Evolutionary conservation across 2,888 invertebrate species (phyloP).

Genomic region (Brachypalpus laphriformis): DNA sequence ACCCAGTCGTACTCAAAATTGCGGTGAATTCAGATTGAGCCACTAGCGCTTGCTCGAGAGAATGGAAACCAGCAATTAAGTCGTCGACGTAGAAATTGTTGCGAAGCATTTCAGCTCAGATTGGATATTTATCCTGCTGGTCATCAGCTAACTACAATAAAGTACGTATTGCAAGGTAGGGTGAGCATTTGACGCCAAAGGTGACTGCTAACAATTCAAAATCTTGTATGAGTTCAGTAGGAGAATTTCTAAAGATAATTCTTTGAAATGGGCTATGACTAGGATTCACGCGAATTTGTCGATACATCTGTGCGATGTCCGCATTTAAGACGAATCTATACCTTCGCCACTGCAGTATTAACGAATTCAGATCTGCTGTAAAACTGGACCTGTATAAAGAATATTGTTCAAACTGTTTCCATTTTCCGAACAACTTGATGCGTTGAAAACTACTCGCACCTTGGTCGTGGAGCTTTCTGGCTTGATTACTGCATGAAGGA

Average conservation of each 20-base stretch:
- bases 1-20: conserved; percentile 35
- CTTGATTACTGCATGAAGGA: background rate
- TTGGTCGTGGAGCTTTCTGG: background rate
- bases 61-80: conserved; percentile 35
- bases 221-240: background rate
- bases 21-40: conserved; percentile 48
- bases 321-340: background rate
- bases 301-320: too few relatives aligned
- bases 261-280: background rate
- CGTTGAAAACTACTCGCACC: background rate
- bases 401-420: background rate
- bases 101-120: conserved; percentile 38
- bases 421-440: background rate
- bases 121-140: conserved; percentile 9
- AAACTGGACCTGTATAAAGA: background rate
- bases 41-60: background rate
- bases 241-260: background rate
- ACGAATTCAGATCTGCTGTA: background rate
- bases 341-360: background rate
- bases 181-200: background rate
- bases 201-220: background rate
- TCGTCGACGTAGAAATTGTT: conserved; percentile 61
- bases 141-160: conserved; percentile 57
- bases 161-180: conserved; percentile 42
- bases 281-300: background rate